Conservation (phyloP, 2,797 vertebrate genomes). For the Helarctos malayanus region DNA sequence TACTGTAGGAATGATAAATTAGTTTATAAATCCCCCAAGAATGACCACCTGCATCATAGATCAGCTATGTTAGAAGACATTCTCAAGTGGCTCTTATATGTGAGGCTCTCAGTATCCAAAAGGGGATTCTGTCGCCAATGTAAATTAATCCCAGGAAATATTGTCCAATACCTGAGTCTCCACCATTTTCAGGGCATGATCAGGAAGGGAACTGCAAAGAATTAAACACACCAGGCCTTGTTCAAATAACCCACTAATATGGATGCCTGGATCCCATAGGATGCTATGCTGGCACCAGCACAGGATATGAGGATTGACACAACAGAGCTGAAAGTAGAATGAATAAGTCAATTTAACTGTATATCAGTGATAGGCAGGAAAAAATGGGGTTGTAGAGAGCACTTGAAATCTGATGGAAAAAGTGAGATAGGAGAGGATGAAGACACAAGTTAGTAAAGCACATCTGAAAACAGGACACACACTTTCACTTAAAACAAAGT, state of each 20-base stretch:
- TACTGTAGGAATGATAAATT: not conserved
- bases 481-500: constrained; percentile 4
- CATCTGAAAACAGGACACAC: not conserved
- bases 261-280: not conserved
- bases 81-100: not conserved
- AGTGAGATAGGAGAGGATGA: not conserved
- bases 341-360: not conserved
- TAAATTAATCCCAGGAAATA: not conserved
- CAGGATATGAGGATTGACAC: not conserved
- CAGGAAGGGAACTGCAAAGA: not conserved
- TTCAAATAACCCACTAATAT: not conserved
- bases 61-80: not conserved
- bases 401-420: constrained; percentile 5
- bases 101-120: not conserved
- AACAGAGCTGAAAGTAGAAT: not conserved
- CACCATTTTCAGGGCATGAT: not conserved
- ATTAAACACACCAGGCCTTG: not conserved
- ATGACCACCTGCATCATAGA: not conserved
- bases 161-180: not conserved
- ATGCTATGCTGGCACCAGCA: not conserved
- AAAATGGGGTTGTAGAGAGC: not conserved
- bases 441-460: not conserved
- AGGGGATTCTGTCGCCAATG: not conserved
- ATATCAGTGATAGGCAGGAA: not conserved
- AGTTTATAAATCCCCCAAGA: not conserved